phyloP scores from a whole-genome alignment of 2,888 invertebrate species.

The Temnothorax unifasciatus region DNA sequence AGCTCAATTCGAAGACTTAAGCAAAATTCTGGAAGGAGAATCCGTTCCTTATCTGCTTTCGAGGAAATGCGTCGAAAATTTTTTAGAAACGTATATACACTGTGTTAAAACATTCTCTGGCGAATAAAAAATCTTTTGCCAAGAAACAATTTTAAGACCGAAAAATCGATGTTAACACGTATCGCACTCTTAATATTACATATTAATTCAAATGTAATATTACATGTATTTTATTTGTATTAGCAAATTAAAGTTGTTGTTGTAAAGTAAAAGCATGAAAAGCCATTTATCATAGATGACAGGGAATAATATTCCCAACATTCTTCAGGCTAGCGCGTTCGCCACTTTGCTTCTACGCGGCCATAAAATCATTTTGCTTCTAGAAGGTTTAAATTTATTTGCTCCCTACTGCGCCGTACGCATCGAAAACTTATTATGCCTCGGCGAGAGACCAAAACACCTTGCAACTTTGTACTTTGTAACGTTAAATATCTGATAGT shows the following conservation, averaged over 20 bases:
- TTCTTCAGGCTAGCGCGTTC: slow-evolving; percentile 19
- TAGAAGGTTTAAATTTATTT: slow-evolving; percentile 32
- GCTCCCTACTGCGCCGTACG: slow-evolving; percentile 25
- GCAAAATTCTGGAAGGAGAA: not conserved
- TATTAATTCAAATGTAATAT: not conserved
- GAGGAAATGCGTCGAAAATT: not conserved
- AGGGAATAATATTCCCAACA: not conserved
- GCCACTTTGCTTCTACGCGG: slow-evolving; percentile 10
- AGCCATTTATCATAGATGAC: not conserved
- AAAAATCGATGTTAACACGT: not conserved
- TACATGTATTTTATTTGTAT: not conserved
- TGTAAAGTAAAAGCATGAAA: not conserved
- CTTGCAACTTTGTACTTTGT: slow-evolving; percentile 4
- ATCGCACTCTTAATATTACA: not conserved
- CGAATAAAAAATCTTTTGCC: not conserved
- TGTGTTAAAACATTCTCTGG: not conserved
- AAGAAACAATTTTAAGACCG: not conserved
- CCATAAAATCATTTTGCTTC: slow-evolving; percentile 19
- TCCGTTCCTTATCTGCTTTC: not conserved
- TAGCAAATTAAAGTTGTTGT: not conserved
- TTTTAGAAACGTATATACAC: not conserved
- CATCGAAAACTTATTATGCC: slow-evolving; percentile 5
- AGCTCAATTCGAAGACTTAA: not conserved
- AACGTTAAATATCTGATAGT: slow-evolving; percentile 4
- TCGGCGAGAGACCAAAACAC: not conserved